phyloP scores from a whole-genome alignment of 2,113 vertebrate genomes.

The Trichechus manatus region DNA sequence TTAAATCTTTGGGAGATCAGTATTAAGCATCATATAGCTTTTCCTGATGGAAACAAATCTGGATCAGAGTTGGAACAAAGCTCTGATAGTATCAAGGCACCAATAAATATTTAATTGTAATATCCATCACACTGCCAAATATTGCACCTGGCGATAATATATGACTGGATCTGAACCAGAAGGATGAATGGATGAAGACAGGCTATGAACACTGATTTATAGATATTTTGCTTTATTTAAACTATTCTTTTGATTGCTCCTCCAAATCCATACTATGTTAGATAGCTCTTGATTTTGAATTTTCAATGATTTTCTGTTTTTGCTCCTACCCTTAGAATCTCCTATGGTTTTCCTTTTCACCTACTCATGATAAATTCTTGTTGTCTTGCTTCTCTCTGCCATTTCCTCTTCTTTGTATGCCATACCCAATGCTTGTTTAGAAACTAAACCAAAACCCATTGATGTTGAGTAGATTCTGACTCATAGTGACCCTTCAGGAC shows the following conservation, averaged over 20 bases:
- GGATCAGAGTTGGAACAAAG: slow-evolving; percentile 59
- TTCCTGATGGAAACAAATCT: slow-evolving; percentile 34
- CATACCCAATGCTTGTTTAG: neutral
- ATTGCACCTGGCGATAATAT: slow-evolving; percentile 73
- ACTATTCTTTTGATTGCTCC: neutral
- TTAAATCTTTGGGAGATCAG: slow-evolving; percentile 13
- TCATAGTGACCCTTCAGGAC: too few relatives aligned
- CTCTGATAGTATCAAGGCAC: slow-evolving; percentile 10
- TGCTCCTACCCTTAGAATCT: neutral
- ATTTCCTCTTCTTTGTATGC: neutral
- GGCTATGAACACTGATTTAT: slow-evolving; percentile 40
- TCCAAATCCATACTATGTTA: neutral
- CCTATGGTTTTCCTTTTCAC: neutral
- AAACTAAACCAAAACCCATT: too few relatives aligned
- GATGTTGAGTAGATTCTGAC: too few relatives aligned
- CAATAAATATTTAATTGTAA: slow-evolving; percentile 75
- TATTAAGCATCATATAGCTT: neutral
- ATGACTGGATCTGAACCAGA: slow-evolving; percentile 71
- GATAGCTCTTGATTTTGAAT: neutral
- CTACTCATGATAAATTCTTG: neutral
- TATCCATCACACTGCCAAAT: slow-evolving; percentile 64
- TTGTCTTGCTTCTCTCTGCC: neutral
- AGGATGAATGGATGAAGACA: slow-evolving; percentile 58
- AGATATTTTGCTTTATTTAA: slow-evolving; percentile 49
- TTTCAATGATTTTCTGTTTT: neutral